These are phyloP conservation scores for Neolamprologus tretocephalus DNA, from an alignment of 2,113 vertebrate species.

Conservation along the genomic window DNA sequence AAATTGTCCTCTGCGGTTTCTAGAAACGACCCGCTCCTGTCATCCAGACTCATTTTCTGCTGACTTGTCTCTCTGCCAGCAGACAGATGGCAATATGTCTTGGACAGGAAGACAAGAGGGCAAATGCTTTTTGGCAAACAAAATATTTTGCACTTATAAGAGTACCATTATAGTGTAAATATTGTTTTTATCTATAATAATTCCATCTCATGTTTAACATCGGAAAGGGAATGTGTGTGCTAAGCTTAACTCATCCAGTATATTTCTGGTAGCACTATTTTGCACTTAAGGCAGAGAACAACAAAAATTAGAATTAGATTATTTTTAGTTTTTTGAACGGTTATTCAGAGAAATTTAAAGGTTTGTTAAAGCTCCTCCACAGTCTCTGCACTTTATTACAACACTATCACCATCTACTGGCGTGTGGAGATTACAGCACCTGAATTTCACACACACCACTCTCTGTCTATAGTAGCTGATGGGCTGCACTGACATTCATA, in stretches of 20 bases:
- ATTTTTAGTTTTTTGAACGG: not conserved
- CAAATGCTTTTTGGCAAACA: not conserved
- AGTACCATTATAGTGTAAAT: not conserved
- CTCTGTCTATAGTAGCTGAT: not conserved
- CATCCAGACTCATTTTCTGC: not conserved
- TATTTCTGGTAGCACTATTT: not conserved
- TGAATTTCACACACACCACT: not conserved
- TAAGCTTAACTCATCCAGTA: not conserved
- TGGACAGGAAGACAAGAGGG: not conserved
- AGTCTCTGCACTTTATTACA: not conserved
- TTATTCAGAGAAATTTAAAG: not conserved
- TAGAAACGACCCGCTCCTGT: not conserved
- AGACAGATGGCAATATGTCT: not conserved
- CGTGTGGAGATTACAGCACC: not conserved
- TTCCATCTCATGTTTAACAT: not conserved
- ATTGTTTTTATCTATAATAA: not conserved
- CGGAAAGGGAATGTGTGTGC: not conserved
- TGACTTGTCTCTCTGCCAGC: not conserved
- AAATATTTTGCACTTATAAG: not conserved
- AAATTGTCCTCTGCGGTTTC: not conserved
- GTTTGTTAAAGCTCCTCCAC: not conserved
- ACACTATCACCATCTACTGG: conserved; percentile 36
- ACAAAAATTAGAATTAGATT: not conserved
- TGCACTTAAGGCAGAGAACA: not conserved
- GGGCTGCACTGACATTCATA: not conserved